Evolutionary conservation across 2,888 invertebrate genomes (phyloP).

Genomic region (Cataglyphis rosenhaueri): DNA sequence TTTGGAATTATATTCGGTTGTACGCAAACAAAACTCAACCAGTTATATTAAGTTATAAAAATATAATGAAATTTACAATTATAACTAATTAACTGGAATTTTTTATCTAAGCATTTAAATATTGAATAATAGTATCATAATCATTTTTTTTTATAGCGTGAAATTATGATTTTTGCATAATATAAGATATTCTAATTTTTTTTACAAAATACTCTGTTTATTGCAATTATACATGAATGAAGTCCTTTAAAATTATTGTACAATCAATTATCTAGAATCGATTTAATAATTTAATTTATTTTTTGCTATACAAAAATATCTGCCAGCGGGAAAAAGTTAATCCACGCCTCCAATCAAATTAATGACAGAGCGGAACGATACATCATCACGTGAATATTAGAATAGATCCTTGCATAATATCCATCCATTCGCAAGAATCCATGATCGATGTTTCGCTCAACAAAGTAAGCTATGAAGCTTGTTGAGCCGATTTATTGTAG

Average conservation of each 20-base stretch:
- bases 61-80: neutral
- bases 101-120: neutral
- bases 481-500: constrained; percentile 40
- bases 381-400: constrained; percentile 21
- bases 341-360: neutral
- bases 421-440: constrained; percentile 2
- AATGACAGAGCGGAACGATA: neutral
- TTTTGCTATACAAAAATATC: neutral
- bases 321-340: neutral
- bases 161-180: neutral
- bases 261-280: neutral
- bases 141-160: neutral
- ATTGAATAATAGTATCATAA: neutral
- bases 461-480: neutral
- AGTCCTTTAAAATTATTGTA: neutral
- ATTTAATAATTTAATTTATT: constrained; percentile 8
- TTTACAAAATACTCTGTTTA: neutral
- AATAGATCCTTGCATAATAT: neutral
- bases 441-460: constrained; percentile 19
- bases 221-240: neutral
- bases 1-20: constrained; percentile 10
- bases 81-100: neutral
- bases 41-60: neutral
- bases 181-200: neutral
- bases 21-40: neutral